Evolutionary conservation across 2,113 vertebrate genomes (phyloP).

Genomic region (Vidua macroura): DNA sequence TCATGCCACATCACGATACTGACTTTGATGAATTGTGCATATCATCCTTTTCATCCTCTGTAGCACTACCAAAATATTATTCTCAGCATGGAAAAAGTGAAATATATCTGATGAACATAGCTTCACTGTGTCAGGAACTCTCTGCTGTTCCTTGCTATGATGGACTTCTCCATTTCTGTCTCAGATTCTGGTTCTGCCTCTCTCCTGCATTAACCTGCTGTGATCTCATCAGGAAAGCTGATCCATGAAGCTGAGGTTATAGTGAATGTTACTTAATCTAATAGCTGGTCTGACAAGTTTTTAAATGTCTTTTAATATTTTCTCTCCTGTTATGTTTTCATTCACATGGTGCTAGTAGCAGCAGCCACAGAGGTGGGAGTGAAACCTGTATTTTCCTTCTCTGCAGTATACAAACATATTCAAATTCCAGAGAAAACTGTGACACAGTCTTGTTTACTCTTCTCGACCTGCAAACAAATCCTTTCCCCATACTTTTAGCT

Average conservation of each 20-base stretch:
- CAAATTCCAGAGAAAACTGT: neutral
- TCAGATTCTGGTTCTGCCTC: neutral
- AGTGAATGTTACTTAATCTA: neutral
- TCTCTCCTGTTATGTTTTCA: neutral
- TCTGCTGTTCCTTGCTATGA: neutral
- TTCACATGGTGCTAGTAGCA: neutral
- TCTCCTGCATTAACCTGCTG: neutral
- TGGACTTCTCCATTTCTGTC: neutral
- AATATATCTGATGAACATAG: neutral
- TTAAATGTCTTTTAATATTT: slow-evolving; percentile 39
- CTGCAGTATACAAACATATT: neutral
- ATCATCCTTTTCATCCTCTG: neutral
- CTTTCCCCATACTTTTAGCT: neutral
- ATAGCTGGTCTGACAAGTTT: slow-evolving; percentile 14
- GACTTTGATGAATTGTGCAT: neutral
- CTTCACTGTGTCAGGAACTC: neutral
- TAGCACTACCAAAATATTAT: neutral
- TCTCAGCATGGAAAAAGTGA: neutral
- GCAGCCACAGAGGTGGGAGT: neutral
- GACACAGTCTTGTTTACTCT: neutral
- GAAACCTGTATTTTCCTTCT: neutral
- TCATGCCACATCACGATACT: neutral
- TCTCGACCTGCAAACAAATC: neutral
- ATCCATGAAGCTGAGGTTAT: slow-evolving; percentile 2
- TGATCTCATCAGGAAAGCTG: slow-evolving; percentile 41